Base-by-base conservation (phyloP, 64 coral and sea anemone species). In the Pocillopora verrucosa region DNA sequence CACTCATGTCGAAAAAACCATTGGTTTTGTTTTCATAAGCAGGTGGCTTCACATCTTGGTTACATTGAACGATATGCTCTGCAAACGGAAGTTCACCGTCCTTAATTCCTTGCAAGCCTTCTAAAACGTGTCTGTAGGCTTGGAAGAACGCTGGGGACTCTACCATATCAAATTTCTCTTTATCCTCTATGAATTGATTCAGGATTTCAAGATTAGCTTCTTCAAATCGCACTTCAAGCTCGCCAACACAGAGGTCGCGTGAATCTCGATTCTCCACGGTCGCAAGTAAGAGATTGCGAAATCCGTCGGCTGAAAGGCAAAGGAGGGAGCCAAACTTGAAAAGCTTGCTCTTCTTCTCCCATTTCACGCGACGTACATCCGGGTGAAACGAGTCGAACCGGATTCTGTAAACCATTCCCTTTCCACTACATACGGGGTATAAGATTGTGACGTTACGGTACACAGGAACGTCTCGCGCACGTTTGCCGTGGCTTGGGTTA, bases 211-310 rank as follows among this genome's bases (percentile, higher is more conserved):
- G 25, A 1, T 69, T 45, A 41, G 69, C 76, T 22, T 82, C 70
- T 89, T 89, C 92, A 90, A 98, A 98, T 24, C 96, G 80, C 22
- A 98, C 69, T 15, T 98, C 92, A 26, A 98, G 70, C 10, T 92
- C 84, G 36, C 96, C 96, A n/a, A 65, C 58, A 6, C 34, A 56
- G 15, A 98, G 76, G 7, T 80, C 63, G 24, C 56, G 36, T 4
- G 36, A 9, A 38, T 94, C 90, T 59, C 96, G 89, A 56, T 88
- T 86, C 59, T 94, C 92, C 17, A 98, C 87, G 6, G 92, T 94
- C 13, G 92, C 96, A 76, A 94, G 89, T 25, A 92, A 60, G 5
- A 83, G 80, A 79, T 80, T 92, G 56, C 77, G 51, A 34, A 98
- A 98, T 60, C 59, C 75, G 56, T 98, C 90, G 6, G 75, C 56